phyloP scores from a whole-genome alignment of 2,888 invertebrate genomes.

The Drosophila rubida region DNA sequence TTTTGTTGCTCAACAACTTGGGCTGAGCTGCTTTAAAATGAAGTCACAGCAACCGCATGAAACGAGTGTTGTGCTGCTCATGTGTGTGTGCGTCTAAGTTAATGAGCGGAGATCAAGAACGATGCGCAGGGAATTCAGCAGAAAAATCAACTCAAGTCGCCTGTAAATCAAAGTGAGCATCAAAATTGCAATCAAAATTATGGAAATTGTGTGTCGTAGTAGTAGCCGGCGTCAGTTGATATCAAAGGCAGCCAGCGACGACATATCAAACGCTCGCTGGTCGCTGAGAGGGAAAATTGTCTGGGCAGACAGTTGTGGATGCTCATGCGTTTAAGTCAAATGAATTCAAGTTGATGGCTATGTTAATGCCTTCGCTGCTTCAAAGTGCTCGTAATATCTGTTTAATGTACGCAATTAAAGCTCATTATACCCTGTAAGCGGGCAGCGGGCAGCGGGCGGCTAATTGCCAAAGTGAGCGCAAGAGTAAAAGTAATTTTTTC shows the following conservation, averaged over 20 bases:
- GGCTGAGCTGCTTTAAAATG: not conserved
- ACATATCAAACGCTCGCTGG: not conserved
- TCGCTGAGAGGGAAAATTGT: not conserved
- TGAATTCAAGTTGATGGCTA: constrained; percentile 22
- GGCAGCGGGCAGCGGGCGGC: no score
- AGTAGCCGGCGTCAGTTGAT: not conserved
- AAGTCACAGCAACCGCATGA: no score
- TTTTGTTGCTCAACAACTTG: not conserved
- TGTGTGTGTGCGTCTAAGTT: not conserved
- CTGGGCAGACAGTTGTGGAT: not conserved
- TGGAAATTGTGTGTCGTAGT: not conserved
- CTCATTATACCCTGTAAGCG: constrained; percentile 12
- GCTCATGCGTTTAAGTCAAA: constrained; percentile 14
- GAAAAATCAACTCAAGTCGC: not conserved
- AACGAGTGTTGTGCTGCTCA: not conserved
- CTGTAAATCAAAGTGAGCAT: constrained; percentile 4
- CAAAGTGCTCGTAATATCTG: constrained; percentile 19
- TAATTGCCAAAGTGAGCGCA: no score
- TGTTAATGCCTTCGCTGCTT: constrained; percentile 14
- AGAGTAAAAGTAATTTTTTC: no score
- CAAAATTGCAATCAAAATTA: constrained; percentile 12
- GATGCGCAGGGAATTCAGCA: not conserved
- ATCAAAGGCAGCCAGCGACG: constrained; percentile 4
- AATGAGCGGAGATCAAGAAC: not conserved
- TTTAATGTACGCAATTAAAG: constrained; percentile 27